phyloP scores from a whole-genome alignment of 2,113 vertebrate species.

The Damaliscus lunatus region DNA sequence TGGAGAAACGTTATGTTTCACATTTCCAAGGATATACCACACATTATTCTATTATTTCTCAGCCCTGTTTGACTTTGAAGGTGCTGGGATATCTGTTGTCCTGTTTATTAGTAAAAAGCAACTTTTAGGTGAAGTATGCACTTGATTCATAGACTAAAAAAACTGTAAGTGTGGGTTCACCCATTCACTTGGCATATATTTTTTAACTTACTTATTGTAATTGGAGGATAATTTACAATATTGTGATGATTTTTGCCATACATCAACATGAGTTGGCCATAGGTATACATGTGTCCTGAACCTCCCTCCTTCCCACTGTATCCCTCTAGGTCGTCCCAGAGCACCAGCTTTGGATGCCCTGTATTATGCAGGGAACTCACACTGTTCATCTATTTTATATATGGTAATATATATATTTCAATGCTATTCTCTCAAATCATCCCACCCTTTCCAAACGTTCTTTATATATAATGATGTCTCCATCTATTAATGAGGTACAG shows the following conservation, averaged over 20 bases:
- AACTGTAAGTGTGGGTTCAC: not conserved
- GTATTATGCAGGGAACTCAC: not conserved
- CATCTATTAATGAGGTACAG: not conserved
- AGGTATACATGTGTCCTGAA: not conserved
- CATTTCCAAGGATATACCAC: slow-evolving; percentile 7
- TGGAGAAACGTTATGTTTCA: slow-evolving; percentile 53
- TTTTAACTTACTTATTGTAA: not conserved
- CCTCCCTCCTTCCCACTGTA: not conserved
- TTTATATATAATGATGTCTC: not conserved
- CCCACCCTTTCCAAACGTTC: not conserved
- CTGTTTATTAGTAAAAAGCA: not conserved
- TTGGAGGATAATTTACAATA: not conserved
- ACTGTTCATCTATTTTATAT: not conserved
- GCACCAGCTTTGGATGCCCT: not conserved
- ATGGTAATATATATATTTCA: not conserved
- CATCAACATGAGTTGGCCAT: not conserved
- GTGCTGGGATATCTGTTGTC: not conserved
- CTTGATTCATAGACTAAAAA: not conserved
- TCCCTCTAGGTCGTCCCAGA: not conserved
- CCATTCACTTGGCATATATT: not conserved
- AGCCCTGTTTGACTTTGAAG: not conserved
- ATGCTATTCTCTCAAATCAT: not conserved
- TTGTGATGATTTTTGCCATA: not conserved
- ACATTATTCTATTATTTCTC: slow-evolving; percentile 3
- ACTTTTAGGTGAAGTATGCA: not conserved